Percentiles rank a stretch among this genome's conserved stretches.
Evolutionary conservation across 2,113 vertebrate genomes (phyloP).

Genomic region (Plecturocebus donacophilus): DNA sequence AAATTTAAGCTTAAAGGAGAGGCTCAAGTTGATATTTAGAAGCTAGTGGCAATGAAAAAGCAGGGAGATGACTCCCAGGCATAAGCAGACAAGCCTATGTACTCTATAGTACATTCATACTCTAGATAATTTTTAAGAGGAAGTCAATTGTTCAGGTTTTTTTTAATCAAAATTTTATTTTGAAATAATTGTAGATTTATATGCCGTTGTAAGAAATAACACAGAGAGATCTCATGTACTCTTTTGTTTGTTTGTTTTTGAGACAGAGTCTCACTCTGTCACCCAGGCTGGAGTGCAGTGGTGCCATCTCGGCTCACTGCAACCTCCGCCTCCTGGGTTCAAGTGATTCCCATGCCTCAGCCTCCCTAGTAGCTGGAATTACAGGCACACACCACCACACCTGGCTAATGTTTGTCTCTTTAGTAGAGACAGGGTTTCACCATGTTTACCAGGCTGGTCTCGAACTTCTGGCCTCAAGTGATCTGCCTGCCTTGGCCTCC

Average conservation of each 20-base stretch:
- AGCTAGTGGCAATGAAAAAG: background rate
- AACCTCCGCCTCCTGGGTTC: no score
- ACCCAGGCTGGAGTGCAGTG: no score
- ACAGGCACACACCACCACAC: fast-evolving
- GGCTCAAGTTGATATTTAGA: background rate
- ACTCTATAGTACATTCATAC: background rate
- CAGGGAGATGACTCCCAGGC: background rate
- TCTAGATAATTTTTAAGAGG: background rate
- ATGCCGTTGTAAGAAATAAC: background rate
- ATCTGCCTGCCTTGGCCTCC: no score
- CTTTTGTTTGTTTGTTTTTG: background rate
- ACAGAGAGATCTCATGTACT: background rate
- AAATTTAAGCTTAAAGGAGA: constrained; percentile 38
- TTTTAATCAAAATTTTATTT: constrained; percentile 35
- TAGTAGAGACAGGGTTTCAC: no score
- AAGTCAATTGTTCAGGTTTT: background rate
- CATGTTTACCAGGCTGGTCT: no score
- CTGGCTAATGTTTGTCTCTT: no score
- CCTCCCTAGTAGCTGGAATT: no score
- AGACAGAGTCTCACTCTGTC: no score
- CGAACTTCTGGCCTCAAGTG: no score
- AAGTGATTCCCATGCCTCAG: no score
- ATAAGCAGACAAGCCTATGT: background rate
- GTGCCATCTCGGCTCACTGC: no score
- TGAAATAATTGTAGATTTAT: background rate